Percentiles rank a stretch among this genome's conserved stretches.
phyloP scores from a whole-genome alignment of 2,888 invertebrate species.

The Epinotia demarniana region DNA sequence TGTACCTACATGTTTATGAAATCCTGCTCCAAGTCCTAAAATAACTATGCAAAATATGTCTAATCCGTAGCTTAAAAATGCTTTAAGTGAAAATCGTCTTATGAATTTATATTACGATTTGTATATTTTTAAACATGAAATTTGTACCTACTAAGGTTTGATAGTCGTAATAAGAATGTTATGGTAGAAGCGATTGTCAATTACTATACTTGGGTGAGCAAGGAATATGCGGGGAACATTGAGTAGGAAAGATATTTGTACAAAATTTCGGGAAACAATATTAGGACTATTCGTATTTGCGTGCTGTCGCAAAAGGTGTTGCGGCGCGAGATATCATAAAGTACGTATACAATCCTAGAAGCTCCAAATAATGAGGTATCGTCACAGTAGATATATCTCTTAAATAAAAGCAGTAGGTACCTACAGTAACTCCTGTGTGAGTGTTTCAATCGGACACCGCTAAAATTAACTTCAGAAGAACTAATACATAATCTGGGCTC shows the following conservation, averaged over 20 bases:
- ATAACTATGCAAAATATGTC: slow-evolving; percentile 43
- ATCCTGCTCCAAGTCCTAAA: slow-evolving; percentile 19
- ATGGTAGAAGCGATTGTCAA: slow-evolving; percentile 73
- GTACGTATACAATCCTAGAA: not conserved
- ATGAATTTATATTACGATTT: slow-evolving; percentile 76
- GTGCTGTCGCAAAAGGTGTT: not conserved
- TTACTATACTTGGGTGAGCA: slow-evolving; percentile 71
- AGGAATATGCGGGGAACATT: slow-evolving; percentile 54
- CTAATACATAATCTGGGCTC: too few species aligned
- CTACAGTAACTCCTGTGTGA: too few species aligned
- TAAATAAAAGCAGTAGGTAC: too few species aligned
- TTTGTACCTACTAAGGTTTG: slow-evolving; percentile 63
- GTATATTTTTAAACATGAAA: slow-evolving; percentile 73
- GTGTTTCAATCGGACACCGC: too few species aligned
- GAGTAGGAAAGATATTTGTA: slow-evolving; percentile 47
- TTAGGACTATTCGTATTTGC: slow-evolving; percentile 16
- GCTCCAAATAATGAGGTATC: not conserved
- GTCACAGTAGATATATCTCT: not conserved
- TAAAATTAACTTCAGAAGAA: too few species aligned
- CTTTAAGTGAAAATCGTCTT: slow-evolving; percentile 82
- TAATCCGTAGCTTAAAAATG: slow-evolving; percentile 77
- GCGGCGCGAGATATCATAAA: not conserved
- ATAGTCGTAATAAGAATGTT: slow-evolving; percentile 66
- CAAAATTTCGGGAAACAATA: slow-evolving; percentile 40
- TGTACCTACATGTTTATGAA: slow-evolving; percentile 8